phyloP scores from a whole-genome alignment of 1,140 invertebrate genomes.

The Drosophila ogumai region DNA sequence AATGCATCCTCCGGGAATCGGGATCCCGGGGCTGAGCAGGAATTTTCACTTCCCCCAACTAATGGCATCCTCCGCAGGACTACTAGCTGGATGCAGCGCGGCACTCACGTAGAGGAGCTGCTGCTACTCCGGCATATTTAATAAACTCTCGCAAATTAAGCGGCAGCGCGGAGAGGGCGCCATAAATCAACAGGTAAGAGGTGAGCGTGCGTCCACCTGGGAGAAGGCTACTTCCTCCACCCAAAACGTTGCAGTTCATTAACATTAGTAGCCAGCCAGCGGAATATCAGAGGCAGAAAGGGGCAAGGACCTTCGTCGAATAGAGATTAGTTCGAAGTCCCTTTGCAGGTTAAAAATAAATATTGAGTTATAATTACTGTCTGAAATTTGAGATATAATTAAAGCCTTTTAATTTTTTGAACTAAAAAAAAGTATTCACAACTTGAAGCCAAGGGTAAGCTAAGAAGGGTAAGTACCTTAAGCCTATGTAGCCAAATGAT shows the following conservation, averaged over 20 bases:
- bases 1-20: slow-evolving; percentile 57
- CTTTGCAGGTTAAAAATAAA: background rate
- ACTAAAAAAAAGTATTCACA: background rate
- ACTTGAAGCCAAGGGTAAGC: background rate
- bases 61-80: slow-evolving; percentile 68
- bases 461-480: slow-evolving; percentile 1
- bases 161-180: slow-evolving; percentile 33
- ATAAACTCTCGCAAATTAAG: slow-evolving; percentile 80
- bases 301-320: slow-evolving; percentile 10
- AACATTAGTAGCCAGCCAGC: slow-evolving; percentile 35
- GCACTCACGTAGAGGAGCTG: slow-evolving; percentile 61
- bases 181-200: slow-evolving; percentile 63
- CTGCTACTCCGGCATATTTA: slow-evolving; percentile 72
- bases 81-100: slow-evolving; percentile 50
- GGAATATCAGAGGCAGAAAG: slow-evolving; percentile 20
- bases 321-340: background rate
- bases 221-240: background rate
- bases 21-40: slow-evolving; percentile 53
- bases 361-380: background rate
- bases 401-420: background rate
- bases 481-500: slow-evolving; percentile 32
- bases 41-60: slow-evolving; percentile 72
- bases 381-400: background rate
- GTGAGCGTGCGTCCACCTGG: slow-evolving; percentile 32
- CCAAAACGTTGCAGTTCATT: slow-evolving; percentile 36